Base-by-base conservation (phyloP, 2,113 vertebrate species). In the Hippocampus barbouri region DNA sequence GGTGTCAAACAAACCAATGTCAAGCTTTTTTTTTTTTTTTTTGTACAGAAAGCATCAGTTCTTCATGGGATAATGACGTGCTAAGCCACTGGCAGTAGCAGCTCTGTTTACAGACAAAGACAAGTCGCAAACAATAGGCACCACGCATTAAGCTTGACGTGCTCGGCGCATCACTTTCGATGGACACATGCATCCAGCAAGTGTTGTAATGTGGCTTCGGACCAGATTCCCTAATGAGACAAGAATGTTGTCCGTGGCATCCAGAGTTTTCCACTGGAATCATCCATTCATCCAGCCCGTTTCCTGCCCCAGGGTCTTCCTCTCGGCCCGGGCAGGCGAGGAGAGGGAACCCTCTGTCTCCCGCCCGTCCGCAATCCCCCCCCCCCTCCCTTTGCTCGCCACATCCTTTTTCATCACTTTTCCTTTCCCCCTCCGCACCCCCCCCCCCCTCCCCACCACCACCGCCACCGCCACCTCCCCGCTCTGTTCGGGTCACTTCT, bases 41-140 rank as follows among this genome's bases (percentile, higher is more conserved):
- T 74, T 15, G 73, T 54, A 74, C 85, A 77, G 79, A 87, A 86
- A 79, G 85, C 84, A 85, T 90, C 86, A 85, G 86, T 89, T 86
- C 82, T 86, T 92, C 91, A 89, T 90, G 88, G 89, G 90, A 79
- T 91, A 89, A 92, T 90, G 85, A 86, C 83, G 84, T 60, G 81
- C 74, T 86, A 75, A 85, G 87, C 69, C 53, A 56, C 85, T 83
- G 77, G 11, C 85, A 82, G 86, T 82, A 64, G 85, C 80, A 68
- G 79, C 85, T 78, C 75, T 89, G 86, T 91, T 90, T 87, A 89
- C 84, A 90, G 81, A 88, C 70, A 82, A 82, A 79, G 76, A 83
- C 79, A 80, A 83, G 87, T 89, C 90, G 88, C 89, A 89, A 87
- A 90, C 88, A 86, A 87, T 80, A 88, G 78, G 69, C 86, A 23